Evolutionary conservation across 2,888 invertebrate species (phyloP), one percentile per base, ranked within the genome.

Genomic region (Cryptophagus acutangulus): DNA sequence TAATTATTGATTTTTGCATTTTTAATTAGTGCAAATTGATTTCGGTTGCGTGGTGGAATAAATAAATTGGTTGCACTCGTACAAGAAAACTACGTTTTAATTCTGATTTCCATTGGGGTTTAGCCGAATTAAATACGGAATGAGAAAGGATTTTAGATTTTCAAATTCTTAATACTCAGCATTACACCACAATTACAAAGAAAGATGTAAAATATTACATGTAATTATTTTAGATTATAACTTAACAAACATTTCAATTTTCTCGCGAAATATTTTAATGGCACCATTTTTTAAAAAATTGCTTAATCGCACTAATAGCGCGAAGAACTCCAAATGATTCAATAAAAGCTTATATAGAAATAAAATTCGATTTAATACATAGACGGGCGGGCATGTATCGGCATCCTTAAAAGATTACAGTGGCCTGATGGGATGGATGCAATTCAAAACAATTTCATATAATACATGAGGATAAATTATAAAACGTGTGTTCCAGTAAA

Each of bases 61-160:
- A 14, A 25, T 8, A 31, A 31, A 24, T 31, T 17, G 20, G 31
- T 24, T 33, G 40, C 46, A 45, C 15, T 52, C 54, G 57, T 57
- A 52, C 60, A 61, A 63, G 64, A 65, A 66, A 66, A 66, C 64
- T 65, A 63, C 66, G 66, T 67, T 68, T 68, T 68, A 68, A 68
- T 68, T 67, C 64, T 68, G 67, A 68, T 68, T 68, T 68, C 68
- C 67, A 62, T 62, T 61, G 68, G 66, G 68, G 63, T 63, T 65
- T 63, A 58, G 55, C 58, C 56, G 67, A 66, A 66, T 67, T 66
- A 67, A 68, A 63, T 59, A 60, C 60, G 64, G 59, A 65, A 66
- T 60, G 66, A 66, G 66, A 67, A 66, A 66, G 65, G 65, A 65
- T 66, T 66, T 61, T 53, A 55, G 63, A 66, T 68, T 68, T 68